Conservation (phyloP, 2,113 vertebrate species). For the Campylorhamphus procurvoides region DNA sequence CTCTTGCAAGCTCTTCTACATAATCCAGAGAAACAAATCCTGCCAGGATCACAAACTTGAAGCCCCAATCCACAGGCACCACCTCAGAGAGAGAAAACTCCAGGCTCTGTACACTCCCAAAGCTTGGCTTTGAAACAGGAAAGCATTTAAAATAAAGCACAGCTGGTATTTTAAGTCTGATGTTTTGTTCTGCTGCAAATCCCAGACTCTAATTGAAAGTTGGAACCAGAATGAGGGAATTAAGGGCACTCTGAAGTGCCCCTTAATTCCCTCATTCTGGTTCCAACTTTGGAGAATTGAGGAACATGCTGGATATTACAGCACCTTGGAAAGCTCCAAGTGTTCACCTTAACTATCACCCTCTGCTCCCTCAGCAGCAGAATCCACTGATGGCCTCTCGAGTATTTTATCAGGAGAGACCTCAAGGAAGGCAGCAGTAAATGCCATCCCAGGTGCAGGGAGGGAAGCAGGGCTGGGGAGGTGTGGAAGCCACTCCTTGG, state of each 20-base stretch:
- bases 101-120: background rate
- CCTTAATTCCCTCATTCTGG: no score
- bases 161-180: background rate
- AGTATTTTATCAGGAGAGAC: background rate
- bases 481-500: background rate
- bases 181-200: background rate
- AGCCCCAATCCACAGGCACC: background rate
- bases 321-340: background rate
- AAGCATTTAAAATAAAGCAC: background rate
- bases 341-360: accelerated
- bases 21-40: background rate
- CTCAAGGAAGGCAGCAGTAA: background rate
- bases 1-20: background rate
- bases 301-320: accelerated
- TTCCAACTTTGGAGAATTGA: background rate
- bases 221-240: background rate
- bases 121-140: background rate
- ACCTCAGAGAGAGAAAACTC: background rate
- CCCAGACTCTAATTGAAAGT: background rate
- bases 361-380: background rate
- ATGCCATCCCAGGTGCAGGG: background rate
- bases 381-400: background rate
- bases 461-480: background rate
- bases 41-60: background rate
- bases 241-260: no score